These are phyloP conservation scores for Rattus rattus DNA, from an alignment of 2,113 vertebrate species.

Conservation along the genomic window DNA sequence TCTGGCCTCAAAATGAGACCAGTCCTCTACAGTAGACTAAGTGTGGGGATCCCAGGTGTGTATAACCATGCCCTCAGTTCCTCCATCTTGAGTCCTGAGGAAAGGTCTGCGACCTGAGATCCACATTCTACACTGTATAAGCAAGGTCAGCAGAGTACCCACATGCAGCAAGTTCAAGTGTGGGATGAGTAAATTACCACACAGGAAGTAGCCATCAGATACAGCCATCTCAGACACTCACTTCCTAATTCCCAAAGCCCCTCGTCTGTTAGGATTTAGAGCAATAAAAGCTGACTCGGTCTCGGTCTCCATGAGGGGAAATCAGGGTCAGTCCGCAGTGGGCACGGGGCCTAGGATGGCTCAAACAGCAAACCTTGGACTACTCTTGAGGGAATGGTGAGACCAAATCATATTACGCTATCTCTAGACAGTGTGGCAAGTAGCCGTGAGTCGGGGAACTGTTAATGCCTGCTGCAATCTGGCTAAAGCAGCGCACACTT, in stretches of 20 bases:
- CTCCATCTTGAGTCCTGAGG: not conserved
- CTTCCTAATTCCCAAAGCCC: not conserved
- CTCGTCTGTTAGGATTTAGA: not conserved
- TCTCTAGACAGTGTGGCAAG: not conserved
- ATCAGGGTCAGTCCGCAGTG: not conserved
- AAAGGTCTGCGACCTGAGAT: not conserved
- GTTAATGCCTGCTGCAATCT: not conserved
- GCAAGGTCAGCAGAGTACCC: not conserved
- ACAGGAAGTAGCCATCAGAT: not conserved
- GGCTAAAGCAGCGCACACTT: not conserved
- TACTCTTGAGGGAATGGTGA: not conserved
- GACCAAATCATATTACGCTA: not conserved
- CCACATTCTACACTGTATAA: no score
- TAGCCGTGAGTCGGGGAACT: not conserved
- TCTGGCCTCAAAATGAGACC: not conserved
- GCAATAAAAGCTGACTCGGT: not conserved
- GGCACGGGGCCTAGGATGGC: not conserved
- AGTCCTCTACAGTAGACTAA: no score
- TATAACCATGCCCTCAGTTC: not conserved
- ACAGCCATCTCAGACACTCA: not conserved
- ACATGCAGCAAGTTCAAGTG: not conserved
- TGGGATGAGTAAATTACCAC: not conserved
- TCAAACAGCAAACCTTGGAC: not conserved
- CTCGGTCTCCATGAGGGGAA: not conserved
- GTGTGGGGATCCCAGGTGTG: not conserved